phyloP scores from a whole-genome alignment of 2,113 vertebrate species.

The Carassius carassius region DNA sequence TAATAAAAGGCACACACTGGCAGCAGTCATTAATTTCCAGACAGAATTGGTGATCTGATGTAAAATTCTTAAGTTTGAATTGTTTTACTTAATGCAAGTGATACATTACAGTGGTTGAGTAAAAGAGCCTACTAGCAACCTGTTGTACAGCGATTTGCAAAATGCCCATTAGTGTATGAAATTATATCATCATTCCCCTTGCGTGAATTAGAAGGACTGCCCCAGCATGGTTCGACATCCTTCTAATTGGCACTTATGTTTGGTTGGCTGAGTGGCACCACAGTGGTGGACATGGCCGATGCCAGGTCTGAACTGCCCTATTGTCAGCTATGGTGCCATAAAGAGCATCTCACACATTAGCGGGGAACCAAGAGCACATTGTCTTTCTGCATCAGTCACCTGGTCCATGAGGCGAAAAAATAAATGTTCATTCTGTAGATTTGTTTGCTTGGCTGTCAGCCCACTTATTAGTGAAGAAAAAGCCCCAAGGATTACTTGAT shows the following conservation, averaged over 20 bases:
- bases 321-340: constrained; percentile 34
- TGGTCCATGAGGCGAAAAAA: constrained; percentile 43
- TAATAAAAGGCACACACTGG: background rate
- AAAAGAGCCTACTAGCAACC: background rate
- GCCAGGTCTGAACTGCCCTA: constrained; percentile 55
- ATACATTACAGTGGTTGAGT: background rate
- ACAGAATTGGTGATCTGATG: background rate
- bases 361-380: constrained; percentile 19
- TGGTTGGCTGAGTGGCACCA: constrained; percentile 60
- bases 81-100: background rate
- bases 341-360: constrained; percentile 18
- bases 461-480: constrained; percentile 53
- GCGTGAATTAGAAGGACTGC: background rate
- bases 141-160: background rate
- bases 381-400: constrained; percentile 48
- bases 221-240: background rate
- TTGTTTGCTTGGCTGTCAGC: constrained; percentile 57
- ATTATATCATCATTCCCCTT: background rate
- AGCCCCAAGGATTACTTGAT: background rate
- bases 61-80: background rate
- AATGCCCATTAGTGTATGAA: background rate
- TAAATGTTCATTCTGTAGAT: constrained; percentile 55
- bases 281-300: constrained; percentile 46
- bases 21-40: background rate
- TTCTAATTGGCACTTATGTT: constrained; percentile 58